phyloP scores from a whole-genome alignment of 2,797 vertebrate genomes.

The Semaprochilodus insignis region DNA sequence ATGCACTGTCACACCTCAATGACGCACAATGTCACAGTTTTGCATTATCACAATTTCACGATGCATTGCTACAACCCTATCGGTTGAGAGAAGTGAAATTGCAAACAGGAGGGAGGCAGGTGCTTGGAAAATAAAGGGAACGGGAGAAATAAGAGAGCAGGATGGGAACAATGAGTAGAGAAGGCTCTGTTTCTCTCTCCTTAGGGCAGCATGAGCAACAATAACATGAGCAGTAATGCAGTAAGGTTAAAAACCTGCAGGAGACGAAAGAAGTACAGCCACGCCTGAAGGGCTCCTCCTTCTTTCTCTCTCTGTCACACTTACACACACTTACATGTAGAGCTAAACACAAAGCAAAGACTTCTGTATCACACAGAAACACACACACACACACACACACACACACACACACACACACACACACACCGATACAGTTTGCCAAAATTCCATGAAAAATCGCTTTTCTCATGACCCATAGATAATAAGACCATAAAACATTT shows the following conservation, averaged over 20 bases:
- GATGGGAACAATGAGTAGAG: background rate
- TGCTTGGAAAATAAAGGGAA: conserved; percentile 9
- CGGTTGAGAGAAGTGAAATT: background rate
- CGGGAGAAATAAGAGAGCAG: background rate
- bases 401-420: conserved; percentile 19
- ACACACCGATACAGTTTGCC: background rate
- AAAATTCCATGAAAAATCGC: too few species aligned
- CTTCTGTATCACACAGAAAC: background rate
- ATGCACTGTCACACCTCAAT: too few species aligned
- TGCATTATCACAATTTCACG: too few species aligned
- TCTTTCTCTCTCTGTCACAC: conserved; percentile 14
- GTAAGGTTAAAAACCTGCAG: conserved; percentile 35
- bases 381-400: conserved; percentile 11
- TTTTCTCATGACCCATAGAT: too few species aligned
- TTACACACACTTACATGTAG: background rate
- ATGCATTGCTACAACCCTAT: too few species aligned
- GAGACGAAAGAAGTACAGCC: conserved; percentile 32
- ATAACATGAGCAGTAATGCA: conserved; percentile 40
- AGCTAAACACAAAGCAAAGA: conserved; percentile 3
- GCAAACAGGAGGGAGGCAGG: background rate
- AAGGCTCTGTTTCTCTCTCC: conserved; percentile 43
- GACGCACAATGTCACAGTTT: too few species aligned
- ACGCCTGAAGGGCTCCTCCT: conserved; percentile 15
- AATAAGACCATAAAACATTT: too few species aligned
- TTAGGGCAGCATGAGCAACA: conserved; percentile 41